phyloP scores from a whole-genome alignment of 2,888 invertebrate species.

The Holacanthella duospinosa region DNA sequence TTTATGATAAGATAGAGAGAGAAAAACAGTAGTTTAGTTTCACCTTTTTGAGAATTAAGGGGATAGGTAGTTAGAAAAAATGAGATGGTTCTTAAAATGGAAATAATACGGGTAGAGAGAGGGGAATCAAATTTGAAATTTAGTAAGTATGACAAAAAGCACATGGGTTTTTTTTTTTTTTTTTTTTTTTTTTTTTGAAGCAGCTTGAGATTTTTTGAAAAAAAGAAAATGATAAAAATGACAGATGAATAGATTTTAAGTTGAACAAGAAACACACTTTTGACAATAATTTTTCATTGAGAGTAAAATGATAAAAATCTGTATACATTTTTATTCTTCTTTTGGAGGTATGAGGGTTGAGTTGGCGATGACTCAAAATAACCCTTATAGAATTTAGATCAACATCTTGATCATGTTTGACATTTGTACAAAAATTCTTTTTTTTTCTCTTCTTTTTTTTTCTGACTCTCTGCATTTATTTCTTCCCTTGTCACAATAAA shows the following conservation, averaged over 20 bases:
- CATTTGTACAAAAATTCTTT: conserved; percentile 16
- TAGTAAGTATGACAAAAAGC: not conserved
- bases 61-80: too few relatives aligned
- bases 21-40: too few relatives aligned
- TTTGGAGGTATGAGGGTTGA: not conserved
- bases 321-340: conserved; percentile 12
- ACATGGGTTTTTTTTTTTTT: not conserved
- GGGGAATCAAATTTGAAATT: too few relatives aligned
- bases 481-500: too few relatives aligned
- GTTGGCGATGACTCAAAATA: too few relatives aligned
- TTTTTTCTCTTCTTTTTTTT: not conserved
- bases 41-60: not conserved
- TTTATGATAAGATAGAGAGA: not conserved
- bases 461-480: not conserved
- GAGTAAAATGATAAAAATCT: conserved; percentile 26
- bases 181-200: too few relatives aligned
- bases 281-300: conserved; percentile 32
- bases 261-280: conserved; percentile 22
- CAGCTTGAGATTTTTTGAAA: too few relatives aligned
- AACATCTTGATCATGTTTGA: conserved; percentile 30
- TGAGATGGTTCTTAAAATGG: too few relatives aligned
- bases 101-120: too few relatives aligned
- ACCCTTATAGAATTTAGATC: conserved; percentile 3
- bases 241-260: too few relatives aligned
- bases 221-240: too few relatives aligned